phyloP scores from a whole-genome alignment of 1,140 invertebrate genomes.

The Tribolium madens region DNA sequence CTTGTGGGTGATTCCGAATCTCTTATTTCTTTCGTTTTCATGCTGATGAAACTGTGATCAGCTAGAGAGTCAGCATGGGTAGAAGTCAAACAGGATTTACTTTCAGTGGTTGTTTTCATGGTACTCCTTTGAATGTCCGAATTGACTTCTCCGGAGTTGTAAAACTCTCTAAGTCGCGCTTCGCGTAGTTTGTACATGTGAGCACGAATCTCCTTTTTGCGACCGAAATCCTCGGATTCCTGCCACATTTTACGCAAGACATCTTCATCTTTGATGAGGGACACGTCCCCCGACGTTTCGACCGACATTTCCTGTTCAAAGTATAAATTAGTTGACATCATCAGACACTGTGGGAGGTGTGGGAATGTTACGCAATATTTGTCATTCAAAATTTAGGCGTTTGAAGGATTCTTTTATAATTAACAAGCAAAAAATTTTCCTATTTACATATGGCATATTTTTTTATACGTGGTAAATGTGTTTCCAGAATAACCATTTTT shows the following conservation, averaged over 20 bases:
- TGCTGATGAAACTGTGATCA: slow-evolving; percentile 79
- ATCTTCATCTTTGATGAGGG: slow-evolving; percentile 78
- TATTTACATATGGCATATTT: too few relatives aligned
- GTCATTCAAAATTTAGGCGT: neutral
- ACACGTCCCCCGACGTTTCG: slow-evolving; percentile 70
- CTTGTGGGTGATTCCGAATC: slow-evolving; percentile 80
- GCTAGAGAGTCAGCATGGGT: slow-evolving; percentile 75
- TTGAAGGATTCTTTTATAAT: neutral
- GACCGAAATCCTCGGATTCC: slow-evolving; percentile 85
- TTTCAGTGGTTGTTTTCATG: slow-evolving; percentile 58
- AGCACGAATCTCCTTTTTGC: slow-evolving; percentile 85
- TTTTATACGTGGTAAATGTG: too few relatives aligned
- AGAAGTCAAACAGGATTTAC: slow-evolving; percentile 57
- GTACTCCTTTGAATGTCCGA: slow-evolving; percentile 54
- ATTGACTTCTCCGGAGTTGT: slow-evolving; percentile 70
- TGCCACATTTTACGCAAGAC: slow-evolving; percentile 82
- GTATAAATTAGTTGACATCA: slow-evolving; percentile 2
- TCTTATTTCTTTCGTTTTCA: slow-evolving; percentile 81
- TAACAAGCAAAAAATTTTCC: neutral
- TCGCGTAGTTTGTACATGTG: slow-evolving; percentile 86
- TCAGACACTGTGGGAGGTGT: neutral
- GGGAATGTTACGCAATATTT: neutral
- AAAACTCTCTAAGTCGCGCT: slow-evolving; percentile 78
- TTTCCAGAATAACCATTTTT: too few relatives aligned
- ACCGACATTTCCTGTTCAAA: slow-evolving; percentile 55